These are phyloP conservation scores for Atrichornis clamosus DNA, from an alignment of 2,113 vertebrate species.

Conservation along the genomic window DNA sequence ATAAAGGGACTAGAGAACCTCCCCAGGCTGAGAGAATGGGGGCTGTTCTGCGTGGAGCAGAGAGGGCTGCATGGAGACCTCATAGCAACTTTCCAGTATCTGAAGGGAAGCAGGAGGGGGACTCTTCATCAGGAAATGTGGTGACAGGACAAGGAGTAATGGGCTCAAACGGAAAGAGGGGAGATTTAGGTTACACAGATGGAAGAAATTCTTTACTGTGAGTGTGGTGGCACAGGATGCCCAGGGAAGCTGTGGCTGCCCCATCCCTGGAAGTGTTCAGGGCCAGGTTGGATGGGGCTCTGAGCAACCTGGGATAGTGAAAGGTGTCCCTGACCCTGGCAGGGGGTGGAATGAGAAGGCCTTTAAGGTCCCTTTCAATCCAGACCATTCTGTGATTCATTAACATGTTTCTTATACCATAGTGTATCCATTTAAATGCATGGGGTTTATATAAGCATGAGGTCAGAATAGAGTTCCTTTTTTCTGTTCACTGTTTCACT, in stretches of 20 bases:
- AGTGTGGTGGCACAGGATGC: neutral
- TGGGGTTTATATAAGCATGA: neutral
- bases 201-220: neutral
- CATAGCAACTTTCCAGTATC: neutral
- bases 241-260: neutral
- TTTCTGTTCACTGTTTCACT: neutral
- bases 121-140: neutral
- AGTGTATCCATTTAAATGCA: neutral
- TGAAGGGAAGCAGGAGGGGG: neutral
- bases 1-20: neutral
- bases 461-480: neutral
- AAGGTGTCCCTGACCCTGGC: neutral
- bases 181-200: neutral
- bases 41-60: neutral
- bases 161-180: neutral
- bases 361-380: neutral
- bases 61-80: neutral
- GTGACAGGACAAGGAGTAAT: neutral
- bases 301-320: neutral
- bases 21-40: neutral
- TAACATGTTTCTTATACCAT: neutral
- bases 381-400: neutral
- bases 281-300: neutral
- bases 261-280: neutral
- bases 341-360: neutral